These are phyloP conservation scores for Oreochromis tanganicae DNA, from an alignment of 2,113 vertebrate species.

Conservation along the genomic window DNA sequence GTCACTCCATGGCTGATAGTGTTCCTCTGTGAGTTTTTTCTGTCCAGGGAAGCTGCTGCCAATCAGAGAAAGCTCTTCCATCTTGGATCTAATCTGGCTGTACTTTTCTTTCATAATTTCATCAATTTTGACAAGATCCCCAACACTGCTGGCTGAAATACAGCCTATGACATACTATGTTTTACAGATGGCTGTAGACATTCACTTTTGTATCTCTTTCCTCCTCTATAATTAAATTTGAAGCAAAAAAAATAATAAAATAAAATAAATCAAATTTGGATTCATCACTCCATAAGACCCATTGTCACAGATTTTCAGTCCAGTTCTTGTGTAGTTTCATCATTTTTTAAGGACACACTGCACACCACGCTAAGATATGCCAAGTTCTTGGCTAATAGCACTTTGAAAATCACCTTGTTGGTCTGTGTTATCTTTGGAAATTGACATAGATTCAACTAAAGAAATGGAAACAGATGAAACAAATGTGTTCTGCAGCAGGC, in stretches of 20 bases:
- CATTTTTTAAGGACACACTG: neutral
- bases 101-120: neutral
- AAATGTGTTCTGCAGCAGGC: neutral
- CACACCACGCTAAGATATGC: neutral
- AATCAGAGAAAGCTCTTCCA: neutral
- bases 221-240: fast-evolving
- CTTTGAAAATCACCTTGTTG: neutral
- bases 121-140: neutral
- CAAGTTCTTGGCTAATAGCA: neutral
- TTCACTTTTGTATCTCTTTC: neutral
- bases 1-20: neutral
- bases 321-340: neutral
- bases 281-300: neutral
- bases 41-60: neutral
- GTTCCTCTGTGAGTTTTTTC: neutral
- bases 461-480: neutral
- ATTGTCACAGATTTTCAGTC: neutral
- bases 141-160: neutral
- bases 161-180: neutral
- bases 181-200: neutral
- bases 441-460: neutral
- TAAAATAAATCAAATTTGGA: neutral
- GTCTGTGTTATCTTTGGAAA: neutral
- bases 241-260: neutral
- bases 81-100: neutral